Evolutionary conservation across 2,888 invertebrate species (phyloP), one percentile per base, ranked within the genome.

Genomic region (Phasia obesa): DNA sequence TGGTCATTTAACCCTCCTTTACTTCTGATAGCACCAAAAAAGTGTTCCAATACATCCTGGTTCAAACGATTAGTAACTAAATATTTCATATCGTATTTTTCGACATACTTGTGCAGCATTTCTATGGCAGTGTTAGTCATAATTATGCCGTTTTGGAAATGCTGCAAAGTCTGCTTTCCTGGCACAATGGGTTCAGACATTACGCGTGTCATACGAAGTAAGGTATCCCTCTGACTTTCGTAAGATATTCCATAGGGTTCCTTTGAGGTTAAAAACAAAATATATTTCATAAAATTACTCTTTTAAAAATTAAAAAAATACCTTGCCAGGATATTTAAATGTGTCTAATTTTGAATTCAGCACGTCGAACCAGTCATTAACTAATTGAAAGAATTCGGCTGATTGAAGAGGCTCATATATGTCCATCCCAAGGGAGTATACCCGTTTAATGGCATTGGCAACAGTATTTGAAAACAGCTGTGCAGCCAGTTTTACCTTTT

Each of bases 81-180:
- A 19, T 80, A 80, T 0, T n/a, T 13, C 53, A 79, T 67, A 1
- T 21, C 17, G 13, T 60, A 67, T 4, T 67, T 73, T 5, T 13
- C 4, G 0, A 60, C 42, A 35, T 73, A 67, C 1, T 71, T 7
- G 2, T 23, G 19, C 0, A 79, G 57, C 65, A 67, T 60, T 0
- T 21, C 3, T 2, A 85, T n/a, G 0, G 82, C 64, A 11, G 44
- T 60, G 21, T 82, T 85, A 23, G 75, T 62, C 13, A 79, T 71
- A 0, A 81, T 19, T 4, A 85, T 47, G 0, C 70, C 82, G 11
- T 67, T 84, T 76, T 84, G 82, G 47, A 84, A 82, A 35, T 11
- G 42, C 17, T 77, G 53, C 13, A 67, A 15, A 5, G 38, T 7
- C 4, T 44, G 60, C 73, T 84, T 81, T 0, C 77, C 78, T n/a